These are phyloP conservation scores for Chesias legatella DNA, from an alignment of 2,888 invertebrate genomes.

Conservation along the genomic window DNA sequence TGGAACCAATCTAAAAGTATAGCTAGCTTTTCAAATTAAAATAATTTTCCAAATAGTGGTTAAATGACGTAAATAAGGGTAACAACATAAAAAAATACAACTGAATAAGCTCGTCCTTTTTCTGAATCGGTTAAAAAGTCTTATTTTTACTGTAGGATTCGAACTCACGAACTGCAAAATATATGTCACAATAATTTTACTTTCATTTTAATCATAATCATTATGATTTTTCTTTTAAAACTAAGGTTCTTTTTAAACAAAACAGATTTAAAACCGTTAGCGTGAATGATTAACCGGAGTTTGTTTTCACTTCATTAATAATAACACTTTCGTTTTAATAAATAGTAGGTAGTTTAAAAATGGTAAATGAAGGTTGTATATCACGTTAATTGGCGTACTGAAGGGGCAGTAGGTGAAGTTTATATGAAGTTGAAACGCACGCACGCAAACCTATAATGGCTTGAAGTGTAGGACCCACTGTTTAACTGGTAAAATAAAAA, in stretches of 20 bases:
- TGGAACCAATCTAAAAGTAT: no score
- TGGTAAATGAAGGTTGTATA: conserved; percentile 66
- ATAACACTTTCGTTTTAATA: conserved; percentile 71
- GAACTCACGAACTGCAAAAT: no score
- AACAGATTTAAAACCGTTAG: conserved; percentile 37
- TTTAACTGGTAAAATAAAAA: not conserved
- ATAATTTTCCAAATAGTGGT: no score
- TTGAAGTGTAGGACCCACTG: conserved; percentile 24
- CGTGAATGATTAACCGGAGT: conserved; percentile 57
- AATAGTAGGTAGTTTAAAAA: conserved; percentile 68
- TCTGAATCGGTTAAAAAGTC: no score
- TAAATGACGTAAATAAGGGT: no score
- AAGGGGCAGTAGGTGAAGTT: conserved; percentile 53
- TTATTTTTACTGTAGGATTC: no score
- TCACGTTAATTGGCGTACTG: conserved; percentile 71
- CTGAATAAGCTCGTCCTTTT: no score
- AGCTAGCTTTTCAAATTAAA: no score
- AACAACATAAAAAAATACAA: no score
- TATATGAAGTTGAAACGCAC: conserved; percentile 50
- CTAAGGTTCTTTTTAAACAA: conserved; percentile 24
- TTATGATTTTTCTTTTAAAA: no score
- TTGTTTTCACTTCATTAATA: conserved; percentile 71
- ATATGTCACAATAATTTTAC: no score
- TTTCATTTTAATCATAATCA: no score
- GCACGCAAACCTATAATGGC: conserved; percentile 38